These are phyloP conservation scores for Hypomesus transpacificus DNA, from an alignment of 2,113 vertebrate species.

Conservation along the genomic window DNA sequence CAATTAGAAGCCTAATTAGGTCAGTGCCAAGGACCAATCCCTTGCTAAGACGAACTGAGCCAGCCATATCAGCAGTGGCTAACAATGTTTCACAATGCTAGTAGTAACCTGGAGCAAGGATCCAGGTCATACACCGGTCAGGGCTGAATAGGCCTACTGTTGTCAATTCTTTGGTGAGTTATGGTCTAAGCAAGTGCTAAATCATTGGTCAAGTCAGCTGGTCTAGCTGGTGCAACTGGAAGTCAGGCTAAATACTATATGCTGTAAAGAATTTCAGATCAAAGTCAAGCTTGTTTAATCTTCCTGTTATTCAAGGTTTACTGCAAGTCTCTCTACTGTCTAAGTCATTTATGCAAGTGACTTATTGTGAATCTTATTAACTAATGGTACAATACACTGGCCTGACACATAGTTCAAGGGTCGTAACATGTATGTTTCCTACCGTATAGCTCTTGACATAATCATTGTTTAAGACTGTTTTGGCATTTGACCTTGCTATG, in stretches of 20 bases:
- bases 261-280: background rate
- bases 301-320: background rate
- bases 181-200: background rate
- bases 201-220: background rate
- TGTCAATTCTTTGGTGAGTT: background rate
- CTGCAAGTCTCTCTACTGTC: too few species aligned
- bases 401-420: too few species aligned
- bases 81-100: background rate
- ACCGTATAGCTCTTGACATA: too few species aligned
- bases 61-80: background rate
- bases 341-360: too few species aligned
- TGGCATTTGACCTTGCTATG: too few species aligned
- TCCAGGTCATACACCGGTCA: background rate
- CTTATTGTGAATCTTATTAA: too few species aligned
- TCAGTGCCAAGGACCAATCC: conserved; percentile 8
- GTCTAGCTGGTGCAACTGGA: background rate
- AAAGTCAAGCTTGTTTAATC: background rate
- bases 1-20: conserved; percentile 49
- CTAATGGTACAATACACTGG: too few species aligned
- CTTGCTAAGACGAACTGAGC: conserved; percentile 3
- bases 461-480: too few species aligned
- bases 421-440: too few species aligned
- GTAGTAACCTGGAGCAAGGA: background rate
- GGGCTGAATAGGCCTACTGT: background rate
- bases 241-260: background rate